phyloP scores from a whole-genome alignment of 2,797 vertebrate species.

The Enteromius afrohamiltoni region DNA sequence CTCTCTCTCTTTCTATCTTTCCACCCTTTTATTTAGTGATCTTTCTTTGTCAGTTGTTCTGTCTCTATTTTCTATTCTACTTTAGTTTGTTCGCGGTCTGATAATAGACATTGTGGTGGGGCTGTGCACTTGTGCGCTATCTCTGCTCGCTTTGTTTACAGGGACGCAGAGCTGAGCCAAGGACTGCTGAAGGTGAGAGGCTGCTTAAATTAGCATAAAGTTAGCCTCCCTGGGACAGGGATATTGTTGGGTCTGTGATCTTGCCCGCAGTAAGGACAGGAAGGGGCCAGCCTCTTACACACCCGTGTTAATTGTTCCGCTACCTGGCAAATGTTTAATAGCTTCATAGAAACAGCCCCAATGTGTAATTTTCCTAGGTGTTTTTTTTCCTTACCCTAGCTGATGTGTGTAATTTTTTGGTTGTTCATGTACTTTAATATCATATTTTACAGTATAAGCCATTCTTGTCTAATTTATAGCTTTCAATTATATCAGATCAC shows the following conservation, averaged over 20 bases:
- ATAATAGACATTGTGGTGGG: constrained; percentile 37
- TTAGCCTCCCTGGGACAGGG: constrained; percentile 77
- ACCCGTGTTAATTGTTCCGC: constrained; percentile 85
- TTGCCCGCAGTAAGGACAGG: constrained; percentile 92
- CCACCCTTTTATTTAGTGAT: constrained; percentile 36
- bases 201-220: constrained; percentile 91
- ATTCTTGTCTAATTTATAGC: background rate
- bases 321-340: constrained; percentile 82
- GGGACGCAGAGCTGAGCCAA: constrained; percentile 84
- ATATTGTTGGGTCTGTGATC: constrained; percentile 80
- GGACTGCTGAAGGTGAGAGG: constrained; percentile 89
- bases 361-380: constrained; percentile 60
- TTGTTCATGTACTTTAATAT: background rate
- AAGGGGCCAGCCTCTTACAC: constrained; percentile 85
- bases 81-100: constrained; percentile 20
- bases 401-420: background rate
- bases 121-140: constrained; percentile 29
- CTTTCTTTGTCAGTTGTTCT: constrained; percentile 39
- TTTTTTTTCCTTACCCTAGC: background rate
- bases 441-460: background rate
- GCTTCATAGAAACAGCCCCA: constrained; percentile 71
- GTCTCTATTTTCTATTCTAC: constrained; percentile 32
- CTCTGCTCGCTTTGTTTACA: constrained; percentile 78
- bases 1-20: constrained; percentile 11
- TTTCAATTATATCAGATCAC: background rate